Percentiles rank a stretch among this genome's conserved stretches.
Evolutionary conservation across 37 sponge, comb jelly and placozoan genomes (phyloP).

Genomic region (Diacarnus erythraeanus): DNA sequence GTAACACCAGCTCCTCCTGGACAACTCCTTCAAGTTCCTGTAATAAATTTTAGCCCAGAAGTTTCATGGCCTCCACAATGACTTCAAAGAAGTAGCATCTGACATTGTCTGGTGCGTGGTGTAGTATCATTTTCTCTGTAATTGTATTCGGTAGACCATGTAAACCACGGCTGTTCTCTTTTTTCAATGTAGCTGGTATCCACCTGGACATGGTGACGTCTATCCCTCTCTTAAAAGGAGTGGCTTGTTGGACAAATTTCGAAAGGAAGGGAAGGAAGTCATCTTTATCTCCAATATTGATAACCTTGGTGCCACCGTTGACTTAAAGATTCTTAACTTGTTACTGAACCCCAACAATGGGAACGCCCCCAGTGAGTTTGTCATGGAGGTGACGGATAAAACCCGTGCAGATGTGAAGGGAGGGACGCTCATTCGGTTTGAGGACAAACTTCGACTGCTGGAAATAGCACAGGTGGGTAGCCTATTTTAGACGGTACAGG

Average conservation of each 20-base stretch:
- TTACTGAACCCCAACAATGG: constrained; percentile 49
- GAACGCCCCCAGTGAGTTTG: constrained; percentile 71
- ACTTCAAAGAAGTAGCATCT: too few relatives aligned
- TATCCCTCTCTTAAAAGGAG: constrained; percentile 79
- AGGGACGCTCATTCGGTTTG: constrained; percentile 90
- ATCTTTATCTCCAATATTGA: constrained; percentile 97
- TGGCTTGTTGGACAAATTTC: constrained; percentile 82
- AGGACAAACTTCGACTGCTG: constrained; percentile 76
- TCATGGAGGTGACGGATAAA: constrained; percentile 98
- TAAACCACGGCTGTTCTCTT: neutral
- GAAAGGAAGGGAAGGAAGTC: constrained; percentile 81
- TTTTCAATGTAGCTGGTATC: constrained; percentile 78
- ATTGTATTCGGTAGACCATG: too few relatives aligned
- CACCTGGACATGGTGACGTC: constrained; percentile 98
- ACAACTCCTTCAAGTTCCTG: too few relatives aligned
- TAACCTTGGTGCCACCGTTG: constrained; percentile 97
- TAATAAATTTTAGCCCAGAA: too few relatives aligned
- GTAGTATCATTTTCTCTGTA: neutral
- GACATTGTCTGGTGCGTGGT: neutral
- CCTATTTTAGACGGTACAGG: too few relatives aligned
- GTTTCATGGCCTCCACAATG: too few relatives aligned
- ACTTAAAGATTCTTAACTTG: constrained; percentile 82
- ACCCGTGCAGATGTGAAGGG: constrained; percentile 97
- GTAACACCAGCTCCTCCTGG: too few relatives aligned
- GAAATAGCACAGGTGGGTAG: constrained; percentile 98